Evolutionary conservation across 2,797 vertebrate species (phyloP), one percentile per base, ranked within the genome.

Genomic region (Pipistrellus pygmaeus): DNA sequence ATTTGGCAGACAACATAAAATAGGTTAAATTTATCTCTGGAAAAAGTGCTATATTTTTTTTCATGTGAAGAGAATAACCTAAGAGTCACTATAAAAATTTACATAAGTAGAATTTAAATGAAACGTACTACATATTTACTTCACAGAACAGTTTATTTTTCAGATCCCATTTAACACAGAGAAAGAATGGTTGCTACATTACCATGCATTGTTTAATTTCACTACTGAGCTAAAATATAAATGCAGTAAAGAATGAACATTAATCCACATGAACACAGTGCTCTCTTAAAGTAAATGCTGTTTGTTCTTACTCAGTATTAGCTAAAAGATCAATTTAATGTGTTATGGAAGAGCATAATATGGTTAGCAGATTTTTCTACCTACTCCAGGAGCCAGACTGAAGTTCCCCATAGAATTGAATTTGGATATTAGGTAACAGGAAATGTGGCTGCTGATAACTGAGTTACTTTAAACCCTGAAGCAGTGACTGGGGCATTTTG

Each of bases 351-450:
- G 93, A 97, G 15, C 73, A 44, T 44, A 75, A 96, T 93, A 83
- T 88, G 94, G 87, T 96, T 96, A 96, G 88, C 20, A 71, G 93
- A 53, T 86, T 97, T 95, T 95, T 97, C 96, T 97, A 95, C 92
- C 93, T 76, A 38, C 72, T 97, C 93, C 94, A 96, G 96, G 83
- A 97, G 93, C 90, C 95, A 75, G 95, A 68, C 93, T 95, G 82
- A 97, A 3, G 35, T 93, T 97, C 23, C 95, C 95, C 94, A 93
- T 20, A 88, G 95, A 97, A 97, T 97, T 97, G 92, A 96, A 96
- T 97, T 97, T 97, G 96, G 93, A 88, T 97, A 94, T 97, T 93
- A 96, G 96, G 95, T 95, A 97, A 97, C 97, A 98, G 98, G 97
- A 98, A 98, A 97, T 96, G 94, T 95, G 96, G 91, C 95, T 97